Conservation (phyloP, 2,113 vertebrate species). For the Alouatta palliata region DNA sequence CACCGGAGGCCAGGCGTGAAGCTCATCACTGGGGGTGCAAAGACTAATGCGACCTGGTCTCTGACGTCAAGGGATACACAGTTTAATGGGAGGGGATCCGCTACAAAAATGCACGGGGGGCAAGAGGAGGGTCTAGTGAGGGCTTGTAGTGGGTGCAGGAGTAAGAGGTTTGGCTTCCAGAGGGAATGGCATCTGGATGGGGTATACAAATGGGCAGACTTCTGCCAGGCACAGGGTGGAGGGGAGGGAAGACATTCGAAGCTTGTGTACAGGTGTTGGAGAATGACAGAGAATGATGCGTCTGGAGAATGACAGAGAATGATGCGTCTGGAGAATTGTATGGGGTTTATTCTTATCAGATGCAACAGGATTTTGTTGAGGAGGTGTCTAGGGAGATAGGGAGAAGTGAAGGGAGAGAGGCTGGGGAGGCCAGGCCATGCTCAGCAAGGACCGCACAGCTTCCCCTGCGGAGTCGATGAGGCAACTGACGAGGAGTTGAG, state of each 20-base stretch:
- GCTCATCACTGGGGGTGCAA: background rate
- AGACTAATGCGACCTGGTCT: accelerated
- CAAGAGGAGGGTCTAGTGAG: background rate
- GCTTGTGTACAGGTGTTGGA: accelerated
- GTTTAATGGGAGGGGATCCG: background rate
- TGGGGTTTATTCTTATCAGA: background rate
- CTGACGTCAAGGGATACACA: background rate
- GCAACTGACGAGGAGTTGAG: background rate
- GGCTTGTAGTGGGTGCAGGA: background rate
- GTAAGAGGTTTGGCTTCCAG: background rate
- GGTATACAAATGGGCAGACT: background rate
- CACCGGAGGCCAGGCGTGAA: background rate
- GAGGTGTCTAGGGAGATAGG: background rate
- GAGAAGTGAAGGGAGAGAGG: background rate
- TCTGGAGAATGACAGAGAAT: background rate
- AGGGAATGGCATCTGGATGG: background rate
- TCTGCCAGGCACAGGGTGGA: background rate
- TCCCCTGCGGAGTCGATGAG: background rate
- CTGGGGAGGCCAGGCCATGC: background rate
- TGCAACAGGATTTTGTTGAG: background rate
- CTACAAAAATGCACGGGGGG: background rate
- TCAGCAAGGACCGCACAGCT: background rate
- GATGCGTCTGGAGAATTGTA: accelerated
- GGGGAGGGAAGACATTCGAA: background rate
- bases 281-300: background rate